Evolutionary conservation across 64 coral and sea anemone genomes (phyloP), one percentile per base, ranked within the genome.

Genomic region (Anthopleura sola): DNA sequence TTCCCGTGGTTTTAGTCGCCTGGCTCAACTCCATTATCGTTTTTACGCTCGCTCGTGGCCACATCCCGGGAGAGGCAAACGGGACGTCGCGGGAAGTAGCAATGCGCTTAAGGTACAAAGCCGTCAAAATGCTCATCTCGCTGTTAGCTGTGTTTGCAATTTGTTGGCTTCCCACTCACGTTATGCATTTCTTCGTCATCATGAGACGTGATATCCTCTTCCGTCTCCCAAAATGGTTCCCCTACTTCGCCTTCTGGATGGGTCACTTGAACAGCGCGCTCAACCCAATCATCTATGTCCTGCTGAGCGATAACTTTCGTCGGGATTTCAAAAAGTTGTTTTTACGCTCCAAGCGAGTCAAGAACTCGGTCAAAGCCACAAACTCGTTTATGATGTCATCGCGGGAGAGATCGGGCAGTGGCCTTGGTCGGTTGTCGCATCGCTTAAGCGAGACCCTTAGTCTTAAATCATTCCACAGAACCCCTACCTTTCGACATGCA

Each of bases 81-180:
- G 64, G 77, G 1, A 20, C 21, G 18, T 88, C 75, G 55, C 83
- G 75, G 5, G 36, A 47, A n/a, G 68, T 40, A 26, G 78, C 56
- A 23, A 76, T 82, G 24, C 84, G 80, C 21, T 86, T 86, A 11
- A 81, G 91, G 16, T 87, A 62, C 28, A 96, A 90, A 53, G 87
- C 87, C 21, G 37, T 87, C 36, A 86, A 78, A 71, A 82, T 96
- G 78, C 57, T 96, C 4, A 62, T 92, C 16, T 37, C 75, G 24
- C 90, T 96, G 8, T 49, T 95, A 20, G 78, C 85, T 55, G 60
- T 82, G 38, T 95, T 95, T 68, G 86, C 90, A 11, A 26, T 95
- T 29, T 89, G 87, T 78, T 95, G 93, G 93, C 84, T 95, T 68
- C 93, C 93, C 36, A 88, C 93, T 6, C 93, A 95, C 48, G 19